phyloP scores from a whole-genome alignment of 1,140 invertebrate species.

The Neodiprion fabricii region DNA sequence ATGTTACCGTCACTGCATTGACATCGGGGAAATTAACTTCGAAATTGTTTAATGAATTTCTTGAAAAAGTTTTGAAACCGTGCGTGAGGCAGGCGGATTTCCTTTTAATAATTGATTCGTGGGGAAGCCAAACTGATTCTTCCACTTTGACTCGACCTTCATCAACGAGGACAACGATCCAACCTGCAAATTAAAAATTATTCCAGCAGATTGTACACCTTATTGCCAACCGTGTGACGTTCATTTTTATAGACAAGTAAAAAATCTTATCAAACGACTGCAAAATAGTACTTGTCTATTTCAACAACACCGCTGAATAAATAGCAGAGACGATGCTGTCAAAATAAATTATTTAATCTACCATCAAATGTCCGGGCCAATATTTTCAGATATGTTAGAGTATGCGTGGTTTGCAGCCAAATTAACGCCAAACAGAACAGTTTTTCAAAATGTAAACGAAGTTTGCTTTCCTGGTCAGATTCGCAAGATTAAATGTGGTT shows the following conservation, averaged over 20 bases:
- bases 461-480: slow-evolving; percentile 15
- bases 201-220: slow-evolving; percentile 12
- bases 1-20: slow-evolving; percentile 22
- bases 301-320: slow-evolving; percentile 11
- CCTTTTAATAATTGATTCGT: slow-evolving; percentile 25
- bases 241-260: not conserved
- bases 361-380: slow-evolving; percentile 17
- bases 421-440: slow-evolving; percentile 2
- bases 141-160: not conserved
- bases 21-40: slow-evolving; percentile 30
- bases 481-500: not conserved
- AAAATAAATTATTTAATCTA: slow-evolving; percentile 27
- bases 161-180: not conserved
- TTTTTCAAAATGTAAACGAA: slow-evolving; percentile 23
- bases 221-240: slow-evolving; percentile 24
- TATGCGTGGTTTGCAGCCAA: slow-evolving; percentile 29
- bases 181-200: slow-evolving; percentile 1
- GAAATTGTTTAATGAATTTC: slow-evolving; percentile 18
- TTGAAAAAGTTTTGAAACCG: not conserved
- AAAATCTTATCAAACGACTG: slow-evolving; percentile 19
- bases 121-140: slow-evolving; percentile 20
- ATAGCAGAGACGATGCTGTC: slow-evolving; percentile 22
- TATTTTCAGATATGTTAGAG: slow-evolving; percentile 23
- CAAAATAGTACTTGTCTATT: slow-evolving; percentile 20
- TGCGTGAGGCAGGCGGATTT: not conserved